phyloP scores from a whole-genome alignment of 2,113 vertebrate genomes.

The Agelaius tricolor region DNA sequence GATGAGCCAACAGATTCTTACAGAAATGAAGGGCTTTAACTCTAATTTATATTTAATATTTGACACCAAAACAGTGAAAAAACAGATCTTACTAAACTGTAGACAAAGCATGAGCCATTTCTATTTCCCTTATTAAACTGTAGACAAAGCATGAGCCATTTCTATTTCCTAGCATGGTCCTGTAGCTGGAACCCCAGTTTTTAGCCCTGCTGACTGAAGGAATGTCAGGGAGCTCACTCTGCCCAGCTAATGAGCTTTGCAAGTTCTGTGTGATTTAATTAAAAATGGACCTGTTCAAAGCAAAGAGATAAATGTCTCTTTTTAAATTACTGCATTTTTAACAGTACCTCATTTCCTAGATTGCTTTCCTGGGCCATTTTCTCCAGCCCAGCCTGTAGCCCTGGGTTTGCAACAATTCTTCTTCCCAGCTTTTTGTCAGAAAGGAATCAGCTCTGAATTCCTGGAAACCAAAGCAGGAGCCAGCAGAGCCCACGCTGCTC shows the following conservation, averaged over 20 bases:
- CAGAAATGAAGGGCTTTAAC: not conserved
- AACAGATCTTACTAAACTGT: accelerated
- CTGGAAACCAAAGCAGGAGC: not conserved
- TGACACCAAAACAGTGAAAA: not conserved
- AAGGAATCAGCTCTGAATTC: not conserved
- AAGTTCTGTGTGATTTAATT: not conserved
- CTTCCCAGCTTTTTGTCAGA: not conserved
- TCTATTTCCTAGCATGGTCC: not conserved
- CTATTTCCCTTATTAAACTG: not conserved
- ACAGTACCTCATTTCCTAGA: not conserved
- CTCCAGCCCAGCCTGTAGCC: not conserved
- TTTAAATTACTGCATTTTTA: not conserved
- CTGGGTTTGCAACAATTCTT: not conserved
- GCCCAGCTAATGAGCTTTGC: not conserved
- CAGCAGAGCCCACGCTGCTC: not conserved
- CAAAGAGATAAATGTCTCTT: not conserved
- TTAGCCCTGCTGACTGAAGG: not conserved
- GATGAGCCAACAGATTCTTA: not conserved
- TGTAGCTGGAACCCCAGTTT: not conserved
- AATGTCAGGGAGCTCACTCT: not conserved
- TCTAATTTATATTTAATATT: not conserved
- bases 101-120: not conserved
- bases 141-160: accelerated
- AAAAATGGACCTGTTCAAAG: not conserved
- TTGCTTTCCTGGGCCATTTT: not conserved